Percentiles rank a stretch among this genome's conserved stretches.
Conservation (phyloP, 2,797 vertebrate species). For the Acrossocheilus wenchowensis region DNA sequence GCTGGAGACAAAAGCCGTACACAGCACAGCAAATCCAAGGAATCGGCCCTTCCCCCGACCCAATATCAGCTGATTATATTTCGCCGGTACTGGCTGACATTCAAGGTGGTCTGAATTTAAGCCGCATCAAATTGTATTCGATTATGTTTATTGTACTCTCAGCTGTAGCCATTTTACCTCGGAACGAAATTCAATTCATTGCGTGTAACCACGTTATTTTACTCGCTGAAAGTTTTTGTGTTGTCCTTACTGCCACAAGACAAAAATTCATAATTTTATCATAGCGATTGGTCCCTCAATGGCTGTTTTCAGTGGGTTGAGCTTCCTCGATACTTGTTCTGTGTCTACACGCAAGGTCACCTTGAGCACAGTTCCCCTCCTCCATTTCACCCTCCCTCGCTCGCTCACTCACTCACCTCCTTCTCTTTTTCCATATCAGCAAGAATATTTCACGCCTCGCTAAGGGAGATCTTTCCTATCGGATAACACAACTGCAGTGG, state of each 20-base stretch:
- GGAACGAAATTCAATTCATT: constrained; percentile 61
- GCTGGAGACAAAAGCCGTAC: not conserved
- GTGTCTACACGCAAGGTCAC: constrained; percentile 64
- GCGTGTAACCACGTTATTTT: constrained; percentile 51
- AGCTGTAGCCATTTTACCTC: constrained; percentile 50
- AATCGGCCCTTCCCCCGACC: not conserved
- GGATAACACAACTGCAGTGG: constrained; percentile 44
- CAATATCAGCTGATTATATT: constrained; percentile 62
- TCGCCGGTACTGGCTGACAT: constrained; percentile 50
- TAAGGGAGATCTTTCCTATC: constrained; percentile 56
- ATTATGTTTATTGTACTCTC: constrained; percentile 45
- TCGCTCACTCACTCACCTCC: not conserved
- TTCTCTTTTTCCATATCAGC: constrained; percentile 50
- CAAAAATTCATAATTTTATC: not conserved
- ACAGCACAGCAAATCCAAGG: constrained; percentile 37
- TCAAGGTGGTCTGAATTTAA: constrained; percentile 52
- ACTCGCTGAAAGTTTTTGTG: constrained; percentile 59
- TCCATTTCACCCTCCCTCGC: constrained; percentile 43
- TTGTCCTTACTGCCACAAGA: not conserved
- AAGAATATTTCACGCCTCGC: constrained; percentile 56
- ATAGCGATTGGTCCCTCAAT: not conserved
- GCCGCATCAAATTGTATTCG: constrained; percentile 52
- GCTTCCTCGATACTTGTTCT: constrained; percentile 43
- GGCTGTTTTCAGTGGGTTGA: not conserved
- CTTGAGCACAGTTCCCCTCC: constrained; percentile 53